Percentiles rank a stretch among this genome's conserved stretches.
Evolutionary conservation across 2,888 invertebrate species (phyloP).

Genomic region (Liodrosophila aerea): DNA sequence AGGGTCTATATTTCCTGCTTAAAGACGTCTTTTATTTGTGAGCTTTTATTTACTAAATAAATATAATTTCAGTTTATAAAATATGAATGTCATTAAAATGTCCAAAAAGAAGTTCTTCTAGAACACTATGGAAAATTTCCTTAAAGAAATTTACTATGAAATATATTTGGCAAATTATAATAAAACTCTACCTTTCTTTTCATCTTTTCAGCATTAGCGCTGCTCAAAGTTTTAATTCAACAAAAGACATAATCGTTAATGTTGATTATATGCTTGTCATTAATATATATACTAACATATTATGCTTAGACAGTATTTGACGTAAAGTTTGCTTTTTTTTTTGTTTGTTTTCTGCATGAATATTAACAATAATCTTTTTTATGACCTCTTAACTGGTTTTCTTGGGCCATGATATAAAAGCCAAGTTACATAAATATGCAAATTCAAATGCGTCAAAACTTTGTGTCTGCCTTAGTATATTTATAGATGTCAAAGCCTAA

Average conservation of each 20-base stretch:
- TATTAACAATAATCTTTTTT: slow-evolving; percentile 24
- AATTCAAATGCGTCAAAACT: slow-evolving; percentile 25
- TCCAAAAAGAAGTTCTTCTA: not conserved
- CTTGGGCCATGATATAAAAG: slow-evolving; percentile 9
- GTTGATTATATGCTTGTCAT: slow-evolving; percentile 30
- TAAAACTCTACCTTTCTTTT: not conserved
- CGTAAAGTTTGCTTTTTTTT: not conserved
- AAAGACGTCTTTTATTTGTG: too few relatives aligned
- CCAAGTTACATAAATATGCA: slow-evolving; percentile 44
- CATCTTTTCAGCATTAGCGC: not conserved
- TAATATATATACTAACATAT: too few relatives aligned
- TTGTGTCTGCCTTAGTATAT: slow-evolving; percentile 23
- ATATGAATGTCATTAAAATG: too few relatives aligned
- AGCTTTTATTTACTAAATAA: too few relatives aligned
- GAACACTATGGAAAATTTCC: not conserved
- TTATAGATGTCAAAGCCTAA: slow-evolving; percentile 12
- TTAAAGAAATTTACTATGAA: too few relatives aligned
- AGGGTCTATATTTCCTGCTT: too few relatives aligned
- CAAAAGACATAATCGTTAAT: slow-evolving; percentile 13
- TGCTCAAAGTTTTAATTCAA: slow-evolving; percentile 12
- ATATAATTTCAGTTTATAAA: too few relatives aligned
- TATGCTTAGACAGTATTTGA: too few relatives aligned
- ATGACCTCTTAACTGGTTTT: slow-evolving; percentile 30
- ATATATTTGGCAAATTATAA: not conserved
- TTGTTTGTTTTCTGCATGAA: slow-evolving; percentile 17